Conservation (phyloP, 2,797 vertebrate genomes). For the Coluber constrictor region DNA sequence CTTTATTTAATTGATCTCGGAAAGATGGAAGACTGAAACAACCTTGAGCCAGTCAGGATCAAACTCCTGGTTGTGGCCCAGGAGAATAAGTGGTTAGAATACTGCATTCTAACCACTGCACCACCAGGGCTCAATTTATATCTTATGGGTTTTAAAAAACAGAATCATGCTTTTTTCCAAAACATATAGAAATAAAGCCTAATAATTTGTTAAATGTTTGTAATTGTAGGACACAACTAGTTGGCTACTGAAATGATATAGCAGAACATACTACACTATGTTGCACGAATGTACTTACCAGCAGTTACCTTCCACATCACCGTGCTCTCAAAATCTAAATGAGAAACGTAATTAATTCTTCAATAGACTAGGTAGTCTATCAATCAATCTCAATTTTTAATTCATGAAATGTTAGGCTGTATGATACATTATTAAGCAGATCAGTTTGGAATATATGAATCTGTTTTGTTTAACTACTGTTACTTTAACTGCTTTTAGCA, state of each 20-base stretch:
- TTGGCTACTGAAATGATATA: not conserved
- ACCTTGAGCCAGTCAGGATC: not conserved
- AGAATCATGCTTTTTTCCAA: not conserved
- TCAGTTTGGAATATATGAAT: slow-evolving; percentile 32
- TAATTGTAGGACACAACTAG: not conserved
- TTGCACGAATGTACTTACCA: not conserved
- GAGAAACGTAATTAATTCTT: slow-evolving; percentile 51
- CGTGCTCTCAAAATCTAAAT: slow-evolving; percentile 24
- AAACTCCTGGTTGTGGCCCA: not conserved
- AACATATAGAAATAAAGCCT: not conserved
- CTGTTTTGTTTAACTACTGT: slow-evolving; percentile 7
- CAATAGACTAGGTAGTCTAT: slow-evolving; percentile 49
- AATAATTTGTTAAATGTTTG: not conserved
- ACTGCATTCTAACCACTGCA: too few species aligned
- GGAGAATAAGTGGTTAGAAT: not conserved
- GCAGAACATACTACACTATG: not conserved
- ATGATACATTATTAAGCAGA: slow-evolving; percentile 38
- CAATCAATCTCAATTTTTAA: slow-evolving; percentile 44
- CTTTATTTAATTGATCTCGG: not conserved
- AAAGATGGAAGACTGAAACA: not conserved
- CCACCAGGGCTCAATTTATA: not conserved
- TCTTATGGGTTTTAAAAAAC: not conserved
- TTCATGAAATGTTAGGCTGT: slow-evolving; percentile 45
- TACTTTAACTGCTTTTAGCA: slow-evolving; percentile 63
- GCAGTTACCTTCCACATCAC: slow-evolving; percentile 36